phyloP scores from a whole-genome alignment of 2,113 vertebrate genomes.

The Pitta sordida region DNA sequence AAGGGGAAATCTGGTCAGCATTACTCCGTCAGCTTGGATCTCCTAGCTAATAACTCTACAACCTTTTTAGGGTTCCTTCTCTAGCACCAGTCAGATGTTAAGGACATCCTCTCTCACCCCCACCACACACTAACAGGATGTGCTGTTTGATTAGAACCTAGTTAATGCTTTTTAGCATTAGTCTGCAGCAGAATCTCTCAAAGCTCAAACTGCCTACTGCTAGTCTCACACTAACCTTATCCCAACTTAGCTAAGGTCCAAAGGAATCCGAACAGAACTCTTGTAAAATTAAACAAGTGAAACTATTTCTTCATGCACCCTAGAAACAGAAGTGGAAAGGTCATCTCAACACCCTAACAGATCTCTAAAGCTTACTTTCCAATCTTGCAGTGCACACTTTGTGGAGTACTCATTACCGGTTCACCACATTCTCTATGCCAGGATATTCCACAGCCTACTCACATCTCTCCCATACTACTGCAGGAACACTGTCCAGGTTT shows the following conservation, averaged over 20 bases:
- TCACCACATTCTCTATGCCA: neutral
- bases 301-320: neutral
- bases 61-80: neutral
- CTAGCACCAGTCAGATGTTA: neutral
- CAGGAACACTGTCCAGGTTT: neutral
- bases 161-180: neutral
- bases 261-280: neutral
- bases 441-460: neutral
- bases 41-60: neutral
- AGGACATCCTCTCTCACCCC: neutral
- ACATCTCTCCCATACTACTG: neutral
- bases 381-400: neutral
- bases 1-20: neutral
- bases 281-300: neutral
- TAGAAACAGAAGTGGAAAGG: neutral
- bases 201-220: neutral
- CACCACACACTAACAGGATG: neutral
- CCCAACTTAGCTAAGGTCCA: neutral
- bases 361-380: neutral
- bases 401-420: rapidly evolving
- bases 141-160: neutral
- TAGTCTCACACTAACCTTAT: neutral
- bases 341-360: neutral
- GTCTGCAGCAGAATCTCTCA: neutral
- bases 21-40: neutral